Evolutionary conservation across 2,113 vertebrate species (phyloP).

Genomic region (Pimephales promelas): DNA sequence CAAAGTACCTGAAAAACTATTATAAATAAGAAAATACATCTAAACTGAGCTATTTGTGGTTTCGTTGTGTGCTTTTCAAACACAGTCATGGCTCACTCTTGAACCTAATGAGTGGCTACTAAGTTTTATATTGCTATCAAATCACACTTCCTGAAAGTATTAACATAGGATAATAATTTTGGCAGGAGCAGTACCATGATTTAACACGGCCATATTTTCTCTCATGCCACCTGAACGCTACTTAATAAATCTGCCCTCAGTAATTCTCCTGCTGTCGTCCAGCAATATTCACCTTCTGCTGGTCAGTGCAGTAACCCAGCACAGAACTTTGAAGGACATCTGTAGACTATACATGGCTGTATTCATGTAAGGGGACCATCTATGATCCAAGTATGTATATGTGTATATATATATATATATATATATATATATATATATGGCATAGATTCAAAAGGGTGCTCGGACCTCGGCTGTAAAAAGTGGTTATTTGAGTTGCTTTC

Average conservation of each 20-base stretch:
- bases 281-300: constrained; percentile 56
- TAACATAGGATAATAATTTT: constrained; percentile 71
- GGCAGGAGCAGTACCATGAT: constrained; percentile 69
- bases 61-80: background rate
- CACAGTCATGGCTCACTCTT: constrained; percentile 1
- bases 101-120: constrained; percentile 30
- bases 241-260: constrained; percentile 70
- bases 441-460: no score
- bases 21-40: background rate
- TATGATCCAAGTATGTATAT: no score
- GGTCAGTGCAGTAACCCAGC: constrained; percentile 19
- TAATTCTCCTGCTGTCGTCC: constrained; percentile 60
- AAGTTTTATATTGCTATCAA: constrained; percentile 49
- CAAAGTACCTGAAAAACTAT: background rate
- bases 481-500: no score
- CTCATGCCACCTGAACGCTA: constrained; percentile 61
- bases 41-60: background rate
- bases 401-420: no score
- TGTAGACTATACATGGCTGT: background rate
- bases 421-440: no score
- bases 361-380: no score
- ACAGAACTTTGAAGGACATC: background rate
- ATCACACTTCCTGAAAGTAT: constrained; percentile 59
- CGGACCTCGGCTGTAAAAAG: no score
- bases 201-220: constrained; percentile 69